Conservation (phyloP, 2,888 invertebrate species). For the Metallyticus violacea region DNA sequence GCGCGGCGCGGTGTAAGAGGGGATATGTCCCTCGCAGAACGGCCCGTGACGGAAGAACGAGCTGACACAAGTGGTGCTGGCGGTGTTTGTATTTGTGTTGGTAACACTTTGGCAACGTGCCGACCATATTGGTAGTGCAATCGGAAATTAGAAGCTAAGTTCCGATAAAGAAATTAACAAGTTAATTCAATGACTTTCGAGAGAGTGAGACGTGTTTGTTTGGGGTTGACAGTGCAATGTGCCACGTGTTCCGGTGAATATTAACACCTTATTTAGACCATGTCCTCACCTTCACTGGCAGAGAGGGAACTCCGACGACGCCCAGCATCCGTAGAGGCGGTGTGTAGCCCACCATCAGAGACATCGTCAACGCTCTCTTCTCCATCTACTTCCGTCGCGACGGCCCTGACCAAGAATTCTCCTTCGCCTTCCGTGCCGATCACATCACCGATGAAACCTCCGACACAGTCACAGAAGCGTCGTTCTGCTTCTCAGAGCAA, state of each 20-base stretch:
- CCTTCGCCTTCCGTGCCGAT: neutral
- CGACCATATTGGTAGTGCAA: neutral
- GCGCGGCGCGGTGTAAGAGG: slow-evolving; percentile 4
- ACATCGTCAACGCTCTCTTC: neutral
- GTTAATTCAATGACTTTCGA: neutral
- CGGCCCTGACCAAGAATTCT: neutral
- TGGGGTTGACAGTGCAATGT: neutral
- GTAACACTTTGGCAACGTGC: no score
- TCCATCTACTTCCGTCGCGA: neutral
- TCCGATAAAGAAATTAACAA: no score
- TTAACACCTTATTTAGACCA: neutral
- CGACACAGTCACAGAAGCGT: slow-evolving; percentile 16
- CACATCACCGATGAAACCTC: slow-evolving; percentile 5
- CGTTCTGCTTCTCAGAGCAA: slow-evolving; percentile 3
- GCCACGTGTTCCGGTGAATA: neutral
- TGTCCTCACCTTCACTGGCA: slow-evolving; percentile 14
- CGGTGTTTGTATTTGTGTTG: neutral
- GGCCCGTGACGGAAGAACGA: slow-evolving; percentile 14
- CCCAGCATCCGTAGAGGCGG: neutral
- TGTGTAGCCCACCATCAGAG: neutral
- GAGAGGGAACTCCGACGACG: slow-evolving; percentile 25
- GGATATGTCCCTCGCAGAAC: neutral
- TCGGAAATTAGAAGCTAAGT: neutral
- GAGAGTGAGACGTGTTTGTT: neutral
- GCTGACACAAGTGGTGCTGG: neutral